phyloP scores from a whole-genome alignment of 1,140 invertebrate species.

The Uloborus diversus region DNA sequence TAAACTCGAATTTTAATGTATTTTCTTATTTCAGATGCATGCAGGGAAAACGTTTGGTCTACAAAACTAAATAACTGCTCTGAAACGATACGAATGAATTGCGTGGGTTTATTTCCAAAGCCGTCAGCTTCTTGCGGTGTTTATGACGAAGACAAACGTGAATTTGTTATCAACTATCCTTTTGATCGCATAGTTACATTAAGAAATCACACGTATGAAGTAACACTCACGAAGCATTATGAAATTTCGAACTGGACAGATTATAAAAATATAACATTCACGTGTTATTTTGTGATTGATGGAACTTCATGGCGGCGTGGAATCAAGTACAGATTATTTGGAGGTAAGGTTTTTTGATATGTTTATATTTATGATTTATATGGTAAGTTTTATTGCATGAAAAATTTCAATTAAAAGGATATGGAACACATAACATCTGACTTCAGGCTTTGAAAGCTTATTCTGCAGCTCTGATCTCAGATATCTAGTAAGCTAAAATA shows the following conservation, averaged over 20 bases:
- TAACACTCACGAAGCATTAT: conserved; percentile 55
- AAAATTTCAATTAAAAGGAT: too few relatives aligned
- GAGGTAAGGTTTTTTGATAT: conserved; percentile 41
- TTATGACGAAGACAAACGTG: conserved; percentile 56
- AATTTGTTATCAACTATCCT: conserved; percentile 52
- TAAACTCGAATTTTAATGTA: too few relatives aligned
- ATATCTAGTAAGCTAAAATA: too few relatives aligned
- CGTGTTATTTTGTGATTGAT: conserved; percentile 59
- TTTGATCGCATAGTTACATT: conserved; percentile 57
- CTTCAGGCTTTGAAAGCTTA: too few relatives aligned
- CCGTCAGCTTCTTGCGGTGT: conserved; percentile 61
- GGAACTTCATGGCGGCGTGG: conserved; percentile 59
- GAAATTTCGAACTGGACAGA: conserved; percentile 57
- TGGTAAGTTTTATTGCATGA: too few relatives aligned
- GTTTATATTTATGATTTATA: too few relatives aligned
- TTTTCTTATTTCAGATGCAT: conserved; percentile 59
- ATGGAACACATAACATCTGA: too few relatives aligned
- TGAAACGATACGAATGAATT: conserved; percentile 59
- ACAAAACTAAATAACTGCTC: conserved; percentile 54
- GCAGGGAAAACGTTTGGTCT: conserved; percentile 58
- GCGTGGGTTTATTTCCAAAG: conserved; percentile 60
- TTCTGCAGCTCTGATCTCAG: too few relatives aligned
- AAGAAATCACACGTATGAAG: conserved; percentile 59
- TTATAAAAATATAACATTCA: conserved; percentile 58
- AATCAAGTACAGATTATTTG: conserved; percentile 58